Evolutionary conservation across 2,113 vertebrate genomes (phyloP).

Genomic region (Eulacestoma nigropectus): DNA sequence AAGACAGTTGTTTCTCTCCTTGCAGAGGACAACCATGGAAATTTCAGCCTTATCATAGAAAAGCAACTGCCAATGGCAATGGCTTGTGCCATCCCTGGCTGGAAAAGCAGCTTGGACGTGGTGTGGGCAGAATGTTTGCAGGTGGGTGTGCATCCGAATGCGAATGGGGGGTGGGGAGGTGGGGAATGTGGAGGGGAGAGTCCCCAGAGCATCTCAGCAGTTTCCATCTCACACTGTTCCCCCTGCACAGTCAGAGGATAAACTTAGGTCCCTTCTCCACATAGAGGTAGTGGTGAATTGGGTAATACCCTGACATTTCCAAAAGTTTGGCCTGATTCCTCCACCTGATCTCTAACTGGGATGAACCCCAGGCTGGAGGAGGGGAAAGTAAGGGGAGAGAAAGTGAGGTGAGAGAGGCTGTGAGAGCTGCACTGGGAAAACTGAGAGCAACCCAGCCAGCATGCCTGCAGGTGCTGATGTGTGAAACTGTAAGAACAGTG

Average conservation of each 20-base stretch:
- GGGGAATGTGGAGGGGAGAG: no score
- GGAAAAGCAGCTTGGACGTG: neutral
- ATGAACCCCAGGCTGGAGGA: neutral
- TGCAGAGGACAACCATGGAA: neutral
- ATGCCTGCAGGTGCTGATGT: neutral
- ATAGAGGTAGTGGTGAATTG: neutral
- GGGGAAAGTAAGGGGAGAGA: neutral
- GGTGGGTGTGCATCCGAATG: neutral
- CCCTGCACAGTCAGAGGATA: neutral
- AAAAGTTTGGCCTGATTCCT: neutral
- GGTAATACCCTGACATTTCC: neutral
- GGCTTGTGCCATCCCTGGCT: neutral
- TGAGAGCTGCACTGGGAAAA: neutral
- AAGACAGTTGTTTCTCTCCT: neutral
- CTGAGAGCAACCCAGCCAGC: neutral
- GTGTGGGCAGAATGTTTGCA: neutral
- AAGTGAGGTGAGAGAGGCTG: neutral
- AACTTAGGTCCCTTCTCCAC: neutral
- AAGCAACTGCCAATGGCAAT: neutral
- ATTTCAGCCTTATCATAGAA: neutral
- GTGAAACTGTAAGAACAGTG: rapidly evolving
- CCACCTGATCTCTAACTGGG: neutral
- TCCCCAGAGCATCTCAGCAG: neutral
- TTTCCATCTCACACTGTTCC: neutral
- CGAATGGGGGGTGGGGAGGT: neutral